phyloP scores from a whole-genome alignment of 2,888 invertebrate genomes.

The Nymphalis urticae region DNA sequence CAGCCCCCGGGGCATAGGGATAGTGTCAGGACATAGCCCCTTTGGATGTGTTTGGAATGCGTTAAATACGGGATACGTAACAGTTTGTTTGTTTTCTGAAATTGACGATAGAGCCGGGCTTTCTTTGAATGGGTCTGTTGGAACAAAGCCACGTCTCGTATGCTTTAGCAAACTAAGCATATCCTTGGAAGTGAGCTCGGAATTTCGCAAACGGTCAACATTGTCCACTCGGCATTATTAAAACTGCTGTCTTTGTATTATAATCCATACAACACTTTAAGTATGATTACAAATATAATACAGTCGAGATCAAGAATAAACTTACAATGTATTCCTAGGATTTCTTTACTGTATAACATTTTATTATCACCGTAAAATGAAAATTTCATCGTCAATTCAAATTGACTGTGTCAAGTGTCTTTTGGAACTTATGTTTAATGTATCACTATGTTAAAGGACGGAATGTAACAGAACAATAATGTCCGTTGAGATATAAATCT shows the following conservation, averaged over 20 bases:
- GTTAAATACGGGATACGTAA: conserved; percentile 58
- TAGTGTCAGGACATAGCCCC: conserved; percentile 45
- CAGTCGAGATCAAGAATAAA: conserved; percentile 3
- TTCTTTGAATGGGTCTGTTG: conserved; percentile 37
- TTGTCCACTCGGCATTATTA: conserved; percentile 23
- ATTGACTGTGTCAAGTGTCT: neutral
- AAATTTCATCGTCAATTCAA: neutral
- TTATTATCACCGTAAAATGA: neutral
- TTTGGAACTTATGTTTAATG: neutral
- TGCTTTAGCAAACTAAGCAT: conserved; percentile 20
- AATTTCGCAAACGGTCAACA: conserved; percentile 20
- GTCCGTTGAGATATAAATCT: conserved; percentile 22
- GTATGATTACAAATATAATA: conserved; percentile 11
- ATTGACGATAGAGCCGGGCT: conserved; percentile 44
- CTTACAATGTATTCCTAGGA: conserved; percentile 10
- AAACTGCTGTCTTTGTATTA: conserved; percentile 18
- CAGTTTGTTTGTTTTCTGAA: conserved; percentile 53
- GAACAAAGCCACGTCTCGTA: conserved; percentile 30
- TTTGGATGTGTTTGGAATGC: conserved; percentile 59
- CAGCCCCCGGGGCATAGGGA: conserved; percentile 51
- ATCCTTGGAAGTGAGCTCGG: conserved; percentile 16
- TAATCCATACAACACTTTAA: conserved; percentile 9
- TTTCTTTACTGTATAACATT: conserved; percentile 1
- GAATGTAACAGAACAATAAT: conserved; percentile 26
- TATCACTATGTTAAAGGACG: conserved; percentile 1